phyloP scores from a whole-genome alignment of 2,113 vertebrate genomes.

The Datnioides undecimradiatus region DNA sequence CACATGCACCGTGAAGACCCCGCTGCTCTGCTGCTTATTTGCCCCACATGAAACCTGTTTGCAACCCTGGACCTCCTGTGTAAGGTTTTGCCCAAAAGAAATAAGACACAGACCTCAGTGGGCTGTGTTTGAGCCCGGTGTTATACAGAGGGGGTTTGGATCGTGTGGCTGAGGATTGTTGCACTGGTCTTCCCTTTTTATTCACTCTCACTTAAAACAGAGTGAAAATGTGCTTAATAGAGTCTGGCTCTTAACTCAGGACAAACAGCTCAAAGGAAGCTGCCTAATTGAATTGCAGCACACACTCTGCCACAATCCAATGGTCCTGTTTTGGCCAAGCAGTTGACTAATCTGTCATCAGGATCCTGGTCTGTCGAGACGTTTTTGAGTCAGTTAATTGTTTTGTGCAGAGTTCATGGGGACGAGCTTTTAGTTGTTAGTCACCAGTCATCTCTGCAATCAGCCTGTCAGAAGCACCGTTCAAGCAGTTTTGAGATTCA shows the following conservation, averaged over 20 bases:
- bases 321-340: neutral
- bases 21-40: slow-evolving; percentile 29
- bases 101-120: slow-evolving; percentile 11
- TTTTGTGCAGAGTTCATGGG: neutral
- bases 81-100: slow-evolving; percentile 40
- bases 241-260: neutral
- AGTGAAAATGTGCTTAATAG: neutral
- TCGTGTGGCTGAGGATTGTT: slow-evolving; percentile 5
- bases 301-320: neutral
- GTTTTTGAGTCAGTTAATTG: neutral
- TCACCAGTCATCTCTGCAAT: neutral
- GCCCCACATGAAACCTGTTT: slow-evolving; percentile 33
- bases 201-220: neutral
- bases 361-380: neutral
- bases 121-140: neutral
- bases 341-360: neutral
- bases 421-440: neutral
- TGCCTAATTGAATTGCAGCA: neutral
- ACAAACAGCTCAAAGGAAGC: neutral
- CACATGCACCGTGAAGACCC: slow-evolving; percentile 41
- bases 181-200: neutral
- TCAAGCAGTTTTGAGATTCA: neutral
- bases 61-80: slow-evolving; percentile 30
- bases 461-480: neutral
- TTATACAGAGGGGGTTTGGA: neutral